Evolutionary conservation across 2,113 vertebrate species (phyloP).

Genomic region (Planiliza haematocheilus): DNA sequence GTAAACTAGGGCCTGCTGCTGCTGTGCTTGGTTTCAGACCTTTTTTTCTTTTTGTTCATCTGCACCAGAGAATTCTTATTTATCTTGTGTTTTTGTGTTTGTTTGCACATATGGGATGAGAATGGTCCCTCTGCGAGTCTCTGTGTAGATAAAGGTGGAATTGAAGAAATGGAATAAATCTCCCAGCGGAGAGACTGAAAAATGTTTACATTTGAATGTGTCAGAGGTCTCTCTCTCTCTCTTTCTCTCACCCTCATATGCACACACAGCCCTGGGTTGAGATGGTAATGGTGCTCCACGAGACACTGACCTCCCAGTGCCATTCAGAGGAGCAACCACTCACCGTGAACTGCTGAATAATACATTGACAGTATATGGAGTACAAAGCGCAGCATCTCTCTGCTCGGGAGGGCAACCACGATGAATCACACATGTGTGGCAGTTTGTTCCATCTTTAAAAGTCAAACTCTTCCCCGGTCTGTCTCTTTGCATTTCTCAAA

Average conservation of each 20-base stretch:
- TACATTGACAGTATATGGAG: conserved; percentile 51
- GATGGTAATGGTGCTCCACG: conserved; percentile 43
- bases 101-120: conserved; percentile 15
- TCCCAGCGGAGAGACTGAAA: conserved; percentile 6
- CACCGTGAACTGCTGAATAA: conserved; percentile 60
- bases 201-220: conserved; percentile 45
- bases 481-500: conserved; percentile 31
- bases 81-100: conserved; percentile 15
- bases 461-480: conserved; percentile 22
- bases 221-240: neutral
- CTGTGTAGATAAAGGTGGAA: conserved; percentile 34
- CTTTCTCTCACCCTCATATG: neutral
- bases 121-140: neutral
- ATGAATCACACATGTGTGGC: conserved; percentile 36
- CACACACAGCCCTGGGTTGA: conserved; percentile 23
- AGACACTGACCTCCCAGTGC: conserved; percentile 64
- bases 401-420: conserved; percentile 18
- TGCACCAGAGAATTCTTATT: conserved; percentile 2
- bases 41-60: neutral
- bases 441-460: conserved; percentile 49
- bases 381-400: conserved; percentile 48
- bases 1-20: neutral
- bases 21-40: too few species aligned
- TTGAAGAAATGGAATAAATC: conserved; percentile 29
- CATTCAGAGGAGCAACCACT: conserved; percentile 49